Percentiles rank a stretch among this genome's conserved stretches.
phyloP scores from a whole-genome alignment of 1,140 invertebrate genomes.

The Neodiprion fabricii region DNA sequence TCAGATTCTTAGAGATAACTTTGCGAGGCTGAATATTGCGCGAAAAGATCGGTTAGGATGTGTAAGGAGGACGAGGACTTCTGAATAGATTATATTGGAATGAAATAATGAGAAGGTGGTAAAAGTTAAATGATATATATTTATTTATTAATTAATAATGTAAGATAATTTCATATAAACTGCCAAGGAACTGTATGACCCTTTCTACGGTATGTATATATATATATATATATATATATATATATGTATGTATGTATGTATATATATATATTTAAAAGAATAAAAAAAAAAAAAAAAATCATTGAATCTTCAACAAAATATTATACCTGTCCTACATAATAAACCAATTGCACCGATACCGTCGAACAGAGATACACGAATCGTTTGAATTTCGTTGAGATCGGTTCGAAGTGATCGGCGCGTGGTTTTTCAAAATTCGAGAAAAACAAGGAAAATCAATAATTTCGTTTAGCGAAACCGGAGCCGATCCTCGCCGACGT shows the following conservation, averaged over 20 bases:
- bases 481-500: too few relatives aligned
- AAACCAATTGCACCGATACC: too few relatives aligned
- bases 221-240: slow-evolving; percentile 18
- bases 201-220: slow-evolving; percentile 25
- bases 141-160: slow-evolving; percentile 49
- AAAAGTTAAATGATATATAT: slow-evolving; percentile 50
- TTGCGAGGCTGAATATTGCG: background rate
- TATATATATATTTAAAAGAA: slow-evolving; percentile 12
- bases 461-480: too few relatives aligned
- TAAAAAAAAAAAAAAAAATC: too few relatives aligned
- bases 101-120: slow-evolving; percentile 3
- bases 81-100: background rate
- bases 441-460: too few relatives aligned
- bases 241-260: background rate
- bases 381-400: too few relatives aligned
- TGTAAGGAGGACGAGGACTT: background rate
- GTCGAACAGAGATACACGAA: too few relatives aligned
- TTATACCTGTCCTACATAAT: too few relatives aligned
- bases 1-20: too few relatives aligned
- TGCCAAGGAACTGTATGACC: slow-evolving; percentile 54
- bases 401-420: too few relatives aligned
- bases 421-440: too few relatives aligned
- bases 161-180: slow-evolving; percentile 57
- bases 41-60: background rate
- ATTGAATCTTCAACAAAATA: background rate